Percentiles rank a stretch among this genome's conserved stretches.
phyloP scores from a whole-genome alignment of 2,888 invertebrate genomes.

The Automeris io region DNA sequence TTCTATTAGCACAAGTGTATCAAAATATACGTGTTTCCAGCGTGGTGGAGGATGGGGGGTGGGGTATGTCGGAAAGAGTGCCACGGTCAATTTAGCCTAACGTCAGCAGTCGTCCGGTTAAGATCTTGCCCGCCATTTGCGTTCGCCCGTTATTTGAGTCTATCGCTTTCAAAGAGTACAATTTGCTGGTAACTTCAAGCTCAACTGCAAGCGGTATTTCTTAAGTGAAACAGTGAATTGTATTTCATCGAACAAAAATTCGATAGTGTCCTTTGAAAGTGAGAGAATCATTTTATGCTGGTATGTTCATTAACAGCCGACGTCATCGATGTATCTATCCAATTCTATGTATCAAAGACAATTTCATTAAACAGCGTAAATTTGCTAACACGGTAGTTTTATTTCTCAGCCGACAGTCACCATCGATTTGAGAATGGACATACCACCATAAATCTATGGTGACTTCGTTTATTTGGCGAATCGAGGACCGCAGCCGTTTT shows the following conservation, averaged over 20 bases:
- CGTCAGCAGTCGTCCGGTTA: conserved; percentile 14
- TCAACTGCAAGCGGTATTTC: too few relatives aligned
- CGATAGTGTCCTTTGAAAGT: too few relatives aligned
- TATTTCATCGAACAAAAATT: too few relatives aligned
- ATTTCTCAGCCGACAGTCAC: conserved; percentile 44
- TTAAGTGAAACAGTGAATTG: too few relatives aligned
- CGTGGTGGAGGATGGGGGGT: background rate
- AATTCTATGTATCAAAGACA: conserved; percentile 52
- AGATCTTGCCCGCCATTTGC: conserved; percentile 12
- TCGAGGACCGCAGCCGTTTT: background rate
- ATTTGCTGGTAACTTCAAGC: too few relatives aligned
- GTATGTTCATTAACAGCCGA: conserved; percentile 64
- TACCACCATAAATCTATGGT: conserved; percentile 56
- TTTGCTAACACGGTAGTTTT: conserved; percentile 62
- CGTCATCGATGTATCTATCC: conserved; percentile 37
- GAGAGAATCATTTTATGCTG: too few relatives aligned
- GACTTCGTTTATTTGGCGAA: conserved; percentile 18
- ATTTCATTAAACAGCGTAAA: conserved; percentile 68
- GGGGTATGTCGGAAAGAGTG: too few relatives aligned
- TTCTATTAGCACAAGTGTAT: too few relatives aligned
- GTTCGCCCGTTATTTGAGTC: conserved; percentile 25
- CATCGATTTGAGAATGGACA: conserved; percentile 51
- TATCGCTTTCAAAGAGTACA: too few relatives aligned
- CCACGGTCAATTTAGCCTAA: too few relatives aligned
- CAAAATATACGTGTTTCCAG: too few relatives aligned